phyloP scores from a whole-genome alignment of 2,888 invertebrate species.

The Athalia cordata region DNA sequence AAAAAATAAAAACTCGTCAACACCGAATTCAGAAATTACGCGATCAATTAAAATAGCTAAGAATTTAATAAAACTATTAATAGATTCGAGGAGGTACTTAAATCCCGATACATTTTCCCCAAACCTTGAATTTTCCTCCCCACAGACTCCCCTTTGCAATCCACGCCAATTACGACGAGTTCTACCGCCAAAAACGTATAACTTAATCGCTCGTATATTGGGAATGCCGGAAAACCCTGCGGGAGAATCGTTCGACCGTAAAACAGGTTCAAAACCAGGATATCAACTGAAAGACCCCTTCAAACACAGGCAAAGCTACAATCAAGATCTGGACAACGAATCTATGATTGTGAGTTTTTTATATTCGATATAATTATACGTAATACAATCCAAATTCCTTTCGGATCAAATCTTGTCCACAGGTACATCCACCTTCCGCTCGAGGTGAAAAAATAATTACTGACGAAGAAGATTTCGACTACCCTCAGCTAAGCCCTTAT shows the following conservation, averaged over 20 bases:
- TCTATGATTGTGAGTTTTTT: conserved; percentile 34
- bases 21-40: conserved; percentile 3
- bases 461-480: conserved; percentile 36
- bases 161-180: conserved; percentile 59
- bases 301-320: background rate
- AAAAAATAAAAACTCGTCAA: too few species aligned
- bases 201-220: conserved; percentile 63
- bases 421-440: conserved; percentile 66
- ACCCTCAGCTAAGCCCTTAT: conserved; percentile 61
- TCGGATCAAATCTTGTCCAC: too few species aligned
- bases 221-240: conserved; percentile 57
- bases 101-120: conserved; percentile 56
- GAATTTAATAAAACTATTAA: conserved; percentile 62
- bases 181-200: conserved; percentile 62
- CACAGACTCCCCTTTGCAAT: conserved; percentile 63
- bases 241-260: conserved; percentile 8
- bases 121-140: conserved; percentile 61
- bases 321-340: background rate
- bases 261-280: background rate
- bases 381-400: too few species aligned
- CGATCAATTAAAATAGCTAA: conserved; percentile 54
- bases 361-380: background rate
- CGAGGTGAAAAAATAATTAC: conserved; percentile 41
- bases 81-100: conserved; percentile 64
- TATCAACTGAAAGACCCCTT: conserved; percentile 1